phyloP scores from a whole-genome alignment of 2,888 invertebrate species.

The Caenorhabditis becei region DNA sequence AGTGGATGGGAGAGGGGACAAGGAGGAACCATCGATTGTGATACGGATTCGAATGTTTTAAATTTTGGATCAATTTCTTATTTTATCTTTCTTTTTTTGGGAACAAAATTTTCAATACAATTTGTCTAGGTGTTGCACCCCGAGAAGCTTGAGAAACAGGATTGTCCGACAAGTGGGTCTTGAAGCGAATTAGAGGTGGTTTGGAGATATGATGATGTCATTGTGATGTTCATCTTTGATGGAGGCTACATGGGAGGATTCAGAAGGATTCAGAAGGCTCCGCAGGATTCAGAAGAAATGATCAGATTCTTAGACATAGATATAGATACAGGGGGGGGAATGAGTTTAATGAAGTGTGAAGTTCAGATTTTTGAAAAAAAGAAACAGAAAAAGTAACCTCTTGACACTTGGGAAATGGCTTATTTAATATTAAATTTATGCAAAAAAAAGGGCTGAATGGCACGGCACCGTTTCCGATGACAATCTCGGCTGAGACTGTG shows the following conservation, averaged over 20 bases:
- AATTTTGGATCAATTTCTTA: no score
- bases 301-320: background rate
- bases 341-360: background rate
- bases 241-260: no score
- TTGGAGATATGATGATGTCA: background rate
- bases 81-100: background rate
- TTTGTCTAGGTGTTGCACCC: background rate
- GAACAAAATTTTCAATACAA: background rate
- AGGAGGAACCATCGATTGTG: background rate
- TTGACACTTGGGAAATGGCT: background rate
- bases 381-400: background rate
- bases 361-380: background rate
- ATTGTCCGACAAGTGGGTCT: background rate
- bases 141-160: background rate
- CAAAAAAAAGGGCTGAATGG: background rate
- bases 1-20: background rate
- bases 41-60: no score
- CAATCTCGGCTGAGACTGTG: slow-evolving; percentile 7
- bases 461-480: background rate
- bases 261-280: background rate
- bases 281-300: background rate
- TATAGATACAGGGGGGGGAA: background rate
- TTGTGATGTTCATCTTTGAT: background rate
- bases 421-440: background rate
- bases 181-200: background rate